Evolutionary conservation across 2,888 invertebrate genomes (phyloP), one percentile per base, ranked within the genome.

Genomic region (Amblyjoppa proteus): DNA sequence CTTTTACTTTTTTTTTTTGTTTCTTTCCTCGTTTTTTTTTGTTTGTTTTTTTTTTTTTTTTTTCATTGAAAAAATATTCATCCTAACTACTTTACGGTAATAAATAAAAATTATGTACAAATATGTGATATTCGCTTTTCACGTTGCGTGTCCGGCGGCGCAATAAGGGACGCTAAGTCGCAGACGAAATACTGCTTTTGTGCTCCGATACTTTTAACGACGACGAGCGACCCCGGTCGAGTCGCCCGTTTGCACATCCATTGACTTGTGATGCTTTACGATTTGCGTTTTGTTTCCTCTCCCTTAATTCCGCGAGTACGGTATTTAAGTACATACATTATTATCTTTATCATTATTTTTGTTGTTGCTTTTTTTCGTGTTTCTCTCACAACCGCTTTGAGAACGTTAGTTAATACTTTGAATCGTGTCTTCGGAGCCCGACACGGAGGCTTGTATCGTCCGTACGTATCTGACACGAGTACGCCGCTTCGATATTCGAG

Each of bases 91-190:
- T 28, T 58, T 77, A 73, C 58, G 58, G 68, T 71, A 68, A 77
- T 61, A 86, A 86, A 86, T 86, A 84, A 86, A 86, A 86, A 81
- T 81, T 84, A 86, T 86, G 64, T 84, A 86, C 86, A 86, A 81
- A 84, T 73, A 66, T 75, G 58, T 58, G 20, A 58, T 58, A 58
- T 11, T 4, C 58, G 25, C 20, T 58, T 58, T 58, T 58, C 58
- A 58, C 58, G 11, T 58, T 58, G 4, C 58, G 58, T 45, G 45
- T 58, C 58, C 25, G 51, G 64, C 64, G 28, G 34, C 51, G 76
- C 51, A 45, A 45, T 58, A 13, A 58, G 11, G 58, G 58, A 58
- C 58, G 58, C 58, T 28, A 58, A 58, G 51, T 51, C 66, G 66
- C 66, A 76, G 49, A 58, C 7, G 31, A 64, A 76, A 76, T 51